Evolutionary conservation across 2,797 vertebrate genomes (phyloP).

Genomic region (Myiotriccus ornatus): DNA sequence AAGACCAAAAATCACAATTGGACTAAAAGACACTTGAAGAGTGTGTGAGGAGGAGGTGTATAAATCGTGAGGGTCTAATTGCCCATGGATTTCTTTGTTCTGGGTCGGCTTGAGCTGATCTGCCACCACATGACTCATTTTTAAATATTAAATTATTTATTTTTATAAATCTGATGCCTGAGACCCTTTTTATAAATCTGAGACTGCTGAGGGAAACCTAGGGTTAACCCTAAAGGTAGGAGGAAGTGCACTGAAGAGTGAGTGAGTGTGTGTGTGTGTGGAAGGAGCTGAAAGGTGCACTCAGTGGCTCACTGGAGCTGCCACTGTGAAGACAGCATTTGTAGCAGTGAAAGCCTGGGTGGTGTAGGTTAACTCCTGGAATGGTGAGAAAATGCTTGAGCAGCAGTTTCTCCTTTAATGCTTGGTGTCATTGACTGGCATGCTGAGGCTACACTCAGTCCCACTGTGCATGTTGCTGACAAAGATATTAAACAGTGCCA

Average conservation of each 20-base stretch:
- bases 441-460: not conserved
- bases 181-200: not conserved
- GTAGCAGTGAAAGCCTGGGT: not conserved
- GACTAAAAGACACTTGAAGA: not conserved
- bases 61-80: not conserved
- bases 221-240: not conserved
- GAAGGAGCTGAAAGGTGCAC: not conserved
- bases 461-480: not conserved
- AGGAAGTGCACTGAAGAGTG: not conserved
- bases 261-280: not conserved
- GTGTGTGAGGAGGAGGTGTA: fast-evolving
- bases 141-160: not conserved
- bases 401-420: not conserved
- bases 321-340: not conserved
- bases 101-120: not conserved
- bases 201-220: not conserved
- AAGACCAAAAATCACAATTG: not conserved
- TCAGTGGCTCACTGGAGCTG: no score
- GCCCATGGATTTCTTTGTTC: not conserved
- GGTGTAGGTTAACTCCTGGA: no score
- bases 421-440: not conserved
- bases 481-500: not conserved
- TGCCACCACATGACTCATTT: not conserved
- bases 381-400: not conserved
- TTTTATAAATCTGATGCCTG: not conserved